Base-by-base conservation (phyloP, 2,797 vertebrate genomes). In the Dendrocincla tyrannina region DNA sequence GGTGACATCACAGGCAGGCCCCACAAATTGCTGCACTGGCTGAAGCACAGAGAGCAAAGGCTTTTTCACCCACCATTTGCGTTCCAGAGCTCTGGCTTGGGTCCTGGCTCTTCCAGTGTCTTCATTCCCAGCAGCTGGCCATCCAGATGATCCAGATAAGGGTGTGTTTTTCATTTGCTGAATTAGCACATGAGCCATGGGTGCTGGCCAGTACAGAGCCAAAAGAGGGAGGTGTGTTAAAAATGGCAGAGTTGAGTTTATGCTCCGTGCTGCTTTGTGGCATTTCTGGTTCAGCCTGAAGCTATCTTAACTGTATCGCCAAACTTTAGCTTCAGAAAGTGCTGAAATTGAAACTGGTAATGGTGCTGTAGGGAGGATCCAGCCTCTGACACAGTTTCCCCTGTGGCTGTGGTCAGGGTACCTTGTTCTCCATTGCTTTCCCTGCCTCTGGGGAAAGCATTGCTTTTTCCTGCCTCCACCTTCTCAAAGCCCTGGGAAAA, bases 11-110 rank as follows among this genome's bases (percentile, higher is more conserved):
- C 0, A 1, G 44, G 17, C 19, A 22, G 30, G 41, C 10, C 13
- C 28, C 32, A 28, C 15, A 15, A 12, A 17, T 63, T 66, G 9
- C 11, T 62, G 42, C 1, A 0, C 66, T 0, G 1, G 16, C 47
- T 28, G 32, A 82, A 79, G 39, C n/a, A 49, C 32, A 33, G 75
- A 85, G 50, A 11, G 35, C 47, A 74, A 82, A 47, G 35, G 13
- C 42, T 76, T 11, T 39, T 56, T 56, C 60, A 25, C 5, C 27
- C 15, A 23, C 24, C 0, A 0, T 68, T 78, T 72, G 53, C 7
- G 3, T 53, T 64, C 62, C 74, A 85, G 73, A 59, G 33, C 49
- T 69, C 42, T 1, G 6, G 59, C 14, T 10, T 74, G 72, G n/a
- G 20, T 11, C 47, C 27, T 63, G 47, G 32, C 60, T 83, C 60